Percentiles rank a stretch among this genome's conserved stretches.
phyloP scores from a whole-genome alignment of 1,140 invertebrate species.

The Diorhabda elongata region DNA sequence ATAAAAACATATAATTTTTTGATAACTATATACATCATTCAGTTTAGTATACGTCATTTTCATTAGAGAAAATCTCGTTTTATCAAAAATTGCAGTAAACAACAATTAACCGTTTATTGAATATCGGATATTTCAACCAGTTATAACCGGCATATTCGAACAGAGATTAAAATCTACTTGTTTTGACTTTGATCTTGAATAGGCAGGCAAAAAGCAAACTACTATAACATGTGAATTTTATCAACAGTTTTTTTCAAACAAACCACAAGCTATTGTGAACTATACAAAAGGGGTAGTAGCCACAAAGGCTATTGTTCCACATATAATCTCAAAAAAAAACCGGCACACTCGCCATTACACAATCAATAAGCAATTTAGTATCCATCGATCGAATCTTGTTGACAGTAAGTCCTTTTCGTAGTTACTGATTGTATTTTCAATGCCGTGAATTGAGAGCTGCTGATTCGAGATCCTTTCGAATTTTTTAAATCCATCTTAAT shows the following conservation, averaged over 20 bases:
- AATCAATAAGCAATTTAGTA: conserved; percentile 1
- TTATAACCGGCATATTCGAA: not conserved
- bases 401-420: not conserved
- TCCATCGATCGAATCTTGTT: not conserved
- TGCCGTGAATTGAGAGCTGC: not conserved
- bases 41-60: no score
- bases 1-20: no score
- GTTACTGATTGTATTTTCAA: not conserved
- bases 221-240: not conserved
- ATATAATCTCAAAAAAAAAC: not conserved
- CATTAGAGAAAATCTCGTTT: no score
- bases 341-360: not conserved
- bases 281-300: not conserved
- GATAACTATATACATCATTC: no score
- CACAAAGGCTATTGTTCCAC: not conserved
- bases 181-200: not conserved
- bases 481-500: no score
- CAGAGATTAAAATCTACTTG: not conserved
- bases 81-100: no score
- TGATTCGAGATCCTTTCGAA: no score
- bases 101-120: no score
- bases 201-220: not conserved
- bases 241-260: not conserved
- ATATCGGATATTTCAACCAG: no score
- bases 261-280: not conserved